Evolutionary conservation across 2,113 vertebrate genomes (phyloP), one percentile per base, ranked within the genome.

Genomic region (Eretmochelys imbricata): DNA sequence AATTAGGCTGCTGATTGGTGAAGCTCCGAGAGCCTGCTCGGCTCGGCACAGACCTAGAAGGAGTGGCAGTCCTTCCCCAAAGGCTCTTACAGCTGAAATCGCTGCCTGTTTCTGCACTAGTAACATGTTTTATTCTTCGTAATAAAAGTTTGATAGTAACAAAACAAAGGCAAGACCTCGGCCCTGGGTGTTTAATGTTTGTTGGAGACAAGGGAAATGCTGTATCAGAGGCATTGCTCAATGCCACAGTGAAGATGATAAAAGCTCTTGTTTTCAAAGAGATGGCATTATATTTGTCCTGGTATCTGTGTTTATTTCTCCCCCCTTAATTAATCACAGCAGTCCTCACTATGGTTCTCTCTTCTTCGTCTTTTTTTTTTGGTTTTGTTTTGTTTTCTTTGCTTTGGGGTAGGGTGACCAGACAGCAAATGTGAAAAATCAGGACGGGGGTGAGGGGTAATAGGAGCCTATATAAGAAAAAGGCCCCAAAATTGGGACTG

Each of bases 21-120:
- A 51, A 65, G 31, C 27, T 2, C 0, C 54, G 83, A 0, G 31
- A 0, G 0, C 1, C 2, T 20, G 20, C 82, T 84, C 2, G 27
- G 20, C 82, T 84, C 2, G 27, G 62, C 2, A 14, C 49, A 46
- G 46, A 38, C 13, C 11, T 7, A 16, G 62, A 12, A 13, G 57
- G 27, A 59, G 14, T 16, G 62, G 20, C 31, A n/a, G 62, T n/a
- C 62, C 35, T n/a, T n/a, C 1, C 10, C 49, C 24, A 0, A 0
- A 8, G 49, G n/a, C 49, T 13, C 17, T 3, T 27, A 88, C 31
- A 76, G 22, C 1, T 0, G 1, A 51, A 50, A 78, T 78, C 3
- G 13, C 59, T 54, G 54, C 59, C 46, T 49, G 17, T 2, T 29
- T 72, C 2, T 42, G 1, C 55, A 1, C 0, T 2, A 3, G 2